Percentiles rank a stretch among this genome's conserved stretches.
Conservation (phyloP, 2,888 invertebrate genomes). For the Spialia ferax region DNA sequence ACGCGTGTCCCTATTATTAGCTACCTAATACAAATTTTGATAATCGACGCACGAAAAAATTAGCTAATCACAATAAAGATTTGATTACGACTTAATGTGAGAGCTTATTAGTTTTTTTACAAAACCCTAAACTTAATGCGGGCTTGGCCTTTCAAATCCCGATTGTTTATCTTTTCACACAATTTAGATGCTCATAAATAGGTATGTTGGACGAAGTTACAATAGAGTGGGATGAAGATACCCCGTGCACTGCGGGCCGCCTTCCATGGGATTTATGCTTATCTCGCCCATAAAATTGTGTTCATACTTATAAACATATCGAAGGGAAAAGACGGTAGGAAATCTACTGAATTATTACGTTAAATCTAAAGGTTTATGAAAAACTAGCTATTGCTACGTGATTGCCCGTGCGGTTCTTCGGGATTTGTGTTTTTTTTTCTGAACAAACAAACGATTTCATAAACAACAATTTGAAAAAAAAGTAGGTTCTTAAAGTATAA, state of each 20-base stretch:
- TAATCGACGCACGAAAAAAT: not conserved
- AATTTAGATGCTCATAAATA: slow-evolving; percentile 68
- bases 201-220: slow-evolving; percentile 67
- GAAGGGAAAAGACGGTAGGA: slow-evolving; percentile 60
- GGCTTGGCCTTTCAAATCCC: slow-evolving; percentile 51
- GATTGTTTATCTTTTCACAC: slow-evolving; percentile 56
- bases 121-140: slow-evolving; percentile 32
- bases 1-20: too few relatives aligned
- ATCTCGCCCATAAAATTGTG: slow-evolving; percentile 77
- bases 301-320: slow-evolving; percentile 82
- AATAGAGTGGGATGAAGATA: slow-evolving; percentile 73
- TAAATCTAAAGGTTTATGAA: slow-evolving; percentile 1
- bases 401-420: too few relatives aligned
- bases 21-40: not conserved
- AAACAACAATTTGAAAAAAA: too few relatives aligned
- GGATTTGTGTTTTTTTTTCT: too few relatives aligned
- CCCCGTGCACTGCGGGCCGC: slow-evolving; percentile 56
- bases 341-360: slow-evolving; percentile 1
- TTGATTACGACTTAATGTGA: not conserved
- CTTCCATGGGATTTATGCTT: slow-evolving; percentile 74
- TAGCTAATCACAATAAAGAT: not conserved
- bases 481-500: not conserved
- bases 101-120: slow-evolving; percentile 5
- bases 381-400: not conserved
- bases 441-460: too few relatives aligned